Conservation (phyloP, 1,140 invertebrate genomes). For the Bombus fervidus region DNA sequence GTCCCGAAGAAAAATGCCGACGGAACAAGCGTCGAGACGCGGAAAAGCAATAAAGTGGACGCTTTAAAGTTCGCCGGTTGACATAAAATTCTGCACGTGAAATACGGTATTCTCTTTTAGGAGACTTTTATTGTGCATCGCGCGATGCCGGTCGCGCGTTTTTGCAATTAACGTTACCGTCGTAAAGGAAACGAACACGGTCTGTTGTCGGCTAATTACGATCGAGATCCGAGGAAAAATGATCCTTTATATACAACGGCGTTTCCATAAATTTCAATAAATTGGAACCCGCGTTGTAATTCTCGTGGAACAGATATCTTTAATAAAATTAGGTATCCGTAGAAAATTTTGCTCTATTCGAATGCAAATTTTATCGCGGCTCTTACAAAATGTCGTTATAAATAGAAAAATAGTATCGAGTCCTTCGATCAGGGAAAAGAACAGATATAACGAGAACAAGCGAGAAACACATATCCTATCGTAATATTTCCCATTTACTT, state of each 20-base stretch:
- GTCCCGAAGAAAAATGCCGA: constrained; percentile 21
- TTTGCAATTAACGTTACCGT: constrained; percentile 14
- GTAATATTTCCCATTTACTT: too few relatives aligned
- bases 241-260: background rate
- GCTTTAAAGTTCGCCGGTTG: background rate
- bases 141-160: background rate
- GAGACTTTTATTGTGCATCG: constrained; percentile 15
- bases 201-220: constrained; percentile 25
- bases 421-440: too few relatives aligned
- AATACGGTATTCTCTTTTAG: constrained; percentile 13
- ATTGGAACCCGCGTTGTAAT: background rate
- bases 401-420: too few relatives aligned
- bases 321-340: background rate
- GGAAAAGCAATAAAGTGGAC: constrained; percentile 21
- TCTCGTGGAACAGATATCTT: background rate
- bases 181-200: constrained; percentile 10
- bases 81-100: constrained; percentile 7
- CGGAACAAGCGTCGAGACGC: background rate
- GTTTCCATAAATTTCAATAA: background rate
- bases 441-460: too few relatives aligned
- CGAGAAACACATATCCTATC: too few relatives aligned
- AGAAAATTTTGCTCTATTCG: background rate
- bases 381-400: too few relatives aligned
- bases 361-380: too few relatives aligned
- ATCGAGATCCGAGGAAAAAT: background rate